phyloP scores from a whole-genome alignment of 2,113 vertebrate genomes.

The Sceloporus tristichus region DNA sequence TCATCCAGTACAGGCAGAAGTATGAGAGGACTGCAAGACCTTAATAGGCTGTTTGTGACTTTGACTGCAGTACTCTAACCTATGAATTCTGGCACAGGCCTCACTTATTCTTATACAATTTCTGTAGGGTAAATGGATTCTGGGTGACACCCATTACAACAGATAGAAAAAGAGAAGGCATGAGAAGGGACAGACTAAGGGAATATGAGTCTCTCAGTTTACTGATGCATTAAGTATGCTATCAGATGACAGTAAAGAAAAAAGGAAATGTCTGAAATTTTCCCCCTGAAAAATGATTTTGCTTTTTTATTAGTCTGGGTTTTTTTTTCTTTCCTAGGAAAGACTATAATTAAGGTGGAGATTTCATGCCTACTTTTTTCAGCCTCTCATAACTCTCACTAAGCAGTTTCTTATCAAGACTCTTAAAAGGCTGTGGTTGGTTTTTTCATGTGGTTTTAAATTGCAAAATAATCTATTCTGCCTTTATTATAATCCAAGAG shows the following conservation, averaged over 20 bases:
- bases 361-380: conserved; percentile 27
- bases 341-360: conserved; percentile 29
- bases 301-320: not conserved
- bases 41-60: not conserved
- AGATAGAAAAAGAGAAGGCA: not conserved
- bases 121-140: not conserved
- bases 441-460: conserved; percentile 43
- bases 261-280: not conserved
- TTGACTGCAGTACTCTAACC: not conserved
- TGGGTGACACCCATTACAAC: not conserved
- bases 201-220: conserved; percentile 26
- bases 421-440: not conserved
- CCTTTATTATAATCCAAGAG: conserved; percentile 30
- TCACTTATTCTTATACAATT: not conserved
- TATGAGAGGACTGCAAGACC: no score
- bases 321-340: conserved; percentile 10
- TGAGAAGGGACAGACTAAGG: not conserved
- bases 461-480: conserved; percentile 3
- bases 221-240: conserved; percentile 12
- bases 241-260: conserved; percentile 15
- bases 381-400: conserved; percentile 28
- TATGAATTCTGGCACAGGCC: not conserved
- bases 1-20: no score
- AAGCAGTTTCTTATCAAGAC: conserved; percentile 23
- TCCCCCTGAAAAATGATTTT: not conserved